Base-by-base conservation (phyloP, 1,140 invertebrate species). In the Mercenaria mercenaria region DNA sequence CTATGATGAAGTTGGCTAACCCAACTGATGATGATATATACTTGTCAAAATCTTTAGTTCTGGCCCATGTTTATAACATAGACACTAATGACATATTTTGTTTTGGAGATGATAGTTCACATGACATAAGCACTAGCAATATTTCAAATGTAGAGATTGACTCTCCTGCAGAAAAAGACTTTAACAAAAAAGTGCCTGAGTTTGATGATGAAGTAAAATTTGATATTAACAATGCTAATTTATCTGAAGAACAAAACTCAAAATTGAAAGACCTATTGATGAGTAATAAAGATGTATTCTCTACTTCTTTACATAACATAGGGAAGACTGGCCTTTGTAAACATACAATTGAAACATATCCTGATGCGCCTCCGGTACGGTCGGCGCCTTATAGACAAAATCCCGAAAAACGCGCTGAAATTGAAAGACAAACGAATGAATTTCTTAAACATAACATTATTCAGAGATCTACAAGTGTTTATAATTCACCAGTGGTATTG, bases 401-500 rank as follows among this genome's bases (percentile, higher is more conserved):
- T 56, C 83, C 88, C 11, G n/a, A 67, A 39, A 41, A 86, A n/a
- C 61, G 85, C 8, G 56, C 15, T 8, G 82, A 90, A 72, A 85
- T 85, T 34, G 81, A 85, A 29, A 79, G 47, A 32, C 89, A 90
- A 87, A 76, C 69, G 3, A 47, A 86, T 26, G 61, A 91, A 50
- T 52, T 87, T 59, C 26, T 61, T 37, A 47, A 84, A 50, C 11
- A 82, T 77, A 69, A 39, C 41, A 83, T 88, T 41, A 72, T 84
- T 11, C 34, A 56, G 83, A 29, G 50, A 26, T 87, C 90, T 15
- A 81, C 56, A 11, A 79, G 67, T n/a, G 52, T 56, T 10, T 91
- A 91, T 91, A 47, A 80, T 74, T 76, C 50, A 11, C 92, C 92
- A 29, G 91, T 93, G 20, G 88, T 91, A 41, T 29, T 88, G 20